These are phyloP conservation scores for Orientallactaga sibirica DNA, from an alignment of 2,797 vertebrate genomes.

Conservation along the genomic window DNA sequence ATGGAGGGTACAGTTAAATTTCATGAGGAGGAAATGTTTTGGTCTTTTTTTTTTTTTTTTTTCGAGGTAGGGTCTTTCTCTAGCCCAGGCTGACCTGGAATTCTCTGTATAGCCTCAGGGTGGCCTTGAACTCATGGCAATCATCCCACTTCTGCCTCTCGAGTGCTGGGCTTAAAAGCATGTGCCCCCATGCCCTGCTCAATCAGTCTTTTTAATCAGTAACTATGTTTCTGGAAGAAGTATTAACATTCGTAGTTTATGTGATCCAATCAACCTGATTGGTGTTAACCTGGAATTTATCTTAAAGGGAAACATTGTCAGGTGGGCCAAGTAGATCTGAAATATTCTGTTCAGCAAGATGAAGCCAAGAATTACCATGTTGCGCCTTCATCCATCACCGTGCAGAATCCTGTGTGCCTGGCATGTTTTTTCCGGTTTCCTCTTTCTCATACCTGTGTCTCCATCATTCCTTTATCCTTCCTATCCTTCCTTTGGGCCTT, in stretches of 20 bases:
- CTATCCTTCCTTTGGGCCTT: neutral
- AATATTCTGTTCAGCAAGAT: neutral
- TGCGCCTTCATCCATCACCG: fast-evolving
- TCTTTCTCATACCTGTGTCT: neutral
- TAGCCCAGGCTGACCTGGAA: too few relatives aligned
- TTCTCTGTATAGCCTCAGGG: too few relatives aligned
- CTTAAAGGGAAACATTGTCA: neutral
- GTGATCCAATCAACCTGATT: neutral
- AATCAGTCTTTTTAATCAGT: constrained; percentile 13
- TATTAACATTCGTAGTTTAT: constrained; percentile 18
- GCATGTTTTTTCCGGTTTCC: neutral
- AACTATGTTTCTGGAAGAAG: constrained; percentile 35
- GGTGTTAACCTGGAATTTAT: neutral
- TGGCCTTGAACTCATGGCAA: too few relatives aligned
- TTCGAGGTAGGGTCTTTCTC: too few relatives aligned
- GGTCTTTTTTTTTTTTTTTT: neutral
- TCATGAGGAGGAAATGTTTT: neutral
- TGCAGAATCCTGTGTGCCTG: neutral
- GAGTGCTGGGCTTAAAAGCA: too few relatives aligned
- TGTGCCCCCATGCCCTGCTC: too few relatives aligned
- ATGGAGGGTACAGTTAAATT: neutral
- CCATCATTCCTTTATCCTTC: neutral
- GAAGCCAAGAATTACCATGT: neutral
- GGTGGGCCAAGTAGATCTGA: neutral
- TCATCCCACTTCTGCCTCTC: too few relatives aligned